A percentile compares a stretch with the other conserved stretches of the same genome.
Conservation (phyloP, 2,113 vertebrate genomes). For the Panthera leo region DNA sequence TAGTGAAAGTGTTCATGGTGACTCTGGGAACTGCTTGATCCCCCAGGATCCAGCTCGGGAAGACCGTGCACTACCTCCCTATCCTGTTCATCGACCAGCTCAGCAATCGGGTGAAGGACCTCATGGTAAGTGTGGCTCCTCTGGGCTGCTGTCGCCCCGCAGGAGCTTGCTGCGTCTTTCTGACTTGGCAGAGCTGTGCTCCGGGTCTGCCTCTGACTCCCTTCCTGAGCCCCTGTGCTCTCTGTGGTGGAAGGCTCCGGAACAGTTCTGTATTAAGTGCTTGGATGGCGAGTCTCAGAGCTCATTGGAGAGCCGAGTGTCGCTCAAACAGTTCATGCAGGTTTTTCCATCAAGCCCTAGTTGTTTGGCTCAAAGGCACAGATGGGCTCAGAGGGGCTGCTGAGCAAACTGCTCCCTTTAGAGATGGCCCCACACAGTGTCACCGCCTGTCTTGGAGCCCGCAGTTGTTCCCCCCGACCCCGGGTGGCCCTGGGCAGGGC, state of each 20-base stretch:
- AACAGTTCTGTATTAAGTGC: accelerated
- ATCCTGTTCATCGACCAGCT: conserved; percentile 99
- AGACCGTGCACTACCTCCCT: conserved; percentile 97
- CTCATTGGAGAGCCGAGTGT: not conserved
- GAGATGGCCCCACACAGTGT: not conserved
- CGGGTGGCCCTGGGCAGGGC: not conserved
- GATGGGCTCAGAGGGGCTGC: too few species aligned
- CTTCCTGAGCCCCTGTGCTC: not conserved
- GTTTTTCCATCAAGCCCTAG: not conserved
- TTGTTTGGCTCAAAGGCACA: not conserved
- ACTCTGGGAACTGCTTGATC: conserved; percentile 48
- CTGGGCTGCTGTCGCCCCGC: accelerated
- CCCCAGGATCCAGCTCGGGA: conserved; percentile 92
- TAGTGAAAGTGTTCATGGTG: accelerated
- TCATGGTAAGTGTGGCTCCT: conserved; percentile 87
- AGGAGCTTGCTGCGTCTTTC: not conserved
- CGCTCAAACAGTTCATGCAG: accelerated
- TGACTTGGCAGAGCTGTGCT: not conserved
- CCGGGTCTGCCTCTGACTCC: not conserved
- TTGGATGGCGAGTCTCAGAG: accelerated
- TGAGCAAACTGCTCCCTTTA: not conserved
- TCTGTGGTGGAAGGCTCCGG: too few species aligned
- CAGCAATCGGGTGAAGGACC: conserved; percentile 97
- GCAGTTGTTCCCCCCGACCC: not conserved
- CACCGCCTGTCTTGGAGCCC: accelerated